Evolutionary conservation across 2,113 vertebrate species (phyloP).

Genomic region (Syngnathus floridae): DNA sequence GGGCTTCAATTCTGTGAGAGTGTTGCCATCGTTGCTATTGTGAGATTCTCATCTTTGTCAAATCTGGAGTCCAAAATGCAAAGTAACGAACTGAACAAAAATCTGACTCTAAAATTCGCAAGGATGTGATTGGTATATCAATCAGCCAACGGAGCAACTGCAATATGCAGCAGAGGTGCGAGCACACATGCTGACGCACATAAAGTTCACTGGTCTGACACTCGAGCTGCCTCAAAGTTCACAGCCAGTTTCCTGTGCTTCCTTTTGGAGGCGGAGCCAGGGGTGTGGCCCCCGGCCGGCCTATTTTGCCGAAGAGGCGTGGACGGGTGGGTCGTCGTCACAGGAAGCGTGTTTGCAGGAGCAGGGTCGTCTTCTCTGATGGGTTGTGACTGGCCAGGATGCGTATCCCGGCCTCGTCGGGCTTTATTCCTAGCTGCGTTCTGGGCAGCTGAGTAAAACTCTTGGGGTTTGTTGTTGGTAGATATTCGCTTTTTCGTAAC

Average conservation of each 20-base stretch:
- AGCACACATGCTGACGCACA: neutral
- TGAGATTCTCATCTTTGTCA: neutral
- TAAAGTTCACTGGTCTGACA: conserved; percentile 72
- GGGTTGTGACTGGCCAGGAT: conserved; percentile 32
- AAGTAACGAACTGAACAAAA: neutral
- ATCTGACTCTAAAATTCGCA: neutral
- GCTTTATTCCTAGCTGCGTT: conserved; percentile 48
- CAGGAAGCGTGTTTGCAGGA: neutral
- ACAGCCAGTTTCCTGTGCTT: conserved; percentile 91
- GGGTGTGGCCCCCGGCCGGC: conserved; percentile 52
- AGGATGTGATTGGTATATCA: neutral
- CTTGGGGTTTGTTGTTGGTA: conserved; percentile 80
- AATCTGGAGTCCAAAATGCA: neutral
- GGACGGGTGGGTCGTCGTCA: conserved; percentile 35
- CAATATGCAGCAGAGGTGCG: neutral
- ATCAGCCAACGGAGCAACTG: neutral
- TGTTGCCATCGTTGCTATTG: neutral
- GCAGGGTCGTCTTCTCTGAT: conserved; percentile 40
- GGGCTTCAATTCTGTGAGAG: neutral
- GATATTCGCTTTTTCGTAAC: conserved; percentile 95
- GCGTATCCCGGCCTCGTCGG: conserved; percentile 31
- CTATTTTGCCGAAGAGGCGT: conserved; percentile 65
- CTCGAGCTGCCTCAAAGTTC: conserved; percentile 88
- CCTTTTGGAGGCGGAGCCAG: conserved; percentile 81
- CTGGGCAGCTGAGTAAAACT: conserved; percentile 71